A percentile compares a stretch with the other conserved stretches of the same genome.
phyloP scores from a whole-genome alignment of 2,888 invertebrate species.

The Drosophila barbarae region DNA sequence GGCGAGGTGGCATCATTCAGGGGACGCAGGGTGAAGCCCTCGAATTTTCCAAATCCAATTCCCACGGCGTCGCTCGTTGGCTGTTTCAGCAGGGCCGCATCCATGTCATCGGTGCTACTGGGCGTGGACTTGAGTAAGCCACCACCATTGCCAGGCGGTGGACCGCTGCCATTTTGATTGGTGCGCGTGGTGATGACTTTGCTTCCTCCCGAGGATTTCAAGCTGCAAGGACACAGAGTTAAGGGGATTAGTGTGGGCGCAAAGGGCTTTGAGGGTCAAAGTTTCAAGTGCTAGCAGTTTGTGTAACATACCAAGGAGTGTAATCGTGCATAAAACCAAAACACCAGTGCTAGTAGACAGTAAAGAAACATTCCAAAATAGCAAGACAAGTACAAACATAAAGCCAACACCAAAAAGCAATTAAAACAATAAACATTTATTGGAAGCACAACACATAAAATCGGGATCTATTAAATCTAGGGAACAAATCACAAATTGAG shows the following conservation, averaged over 20 bases:
- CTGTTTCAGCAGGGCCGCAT: conserved; percentile 84
- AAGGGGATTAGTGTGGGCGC: neutral
- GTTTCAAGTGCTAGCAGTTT: conserved; percentile 8
- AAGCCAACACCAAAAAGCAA: conserved; percentile 33
- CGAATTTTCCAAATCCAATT: conserved; percentile 90
- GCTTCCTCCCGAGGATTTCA: conserved; percentile 72
- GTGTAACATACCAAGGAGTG: conserved; percentile 35
- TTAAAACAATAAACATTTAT: conserved; percentile 22
- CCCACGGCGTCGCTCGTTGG: conserved; percentile 80
- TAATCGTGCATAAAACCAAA: conserved; percentile 29
- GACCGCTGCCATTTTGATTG: conserved; percentile 58
- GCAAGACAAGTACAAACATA: conserved; percentile 16
- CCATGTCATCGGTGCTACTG: conserved; percentile 85
- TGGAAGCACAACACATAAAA: conserved; percentile 1
- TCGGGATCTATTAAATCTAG: conserved; percentile 3
- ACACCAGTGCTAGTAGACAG: conserved; percentile 15
- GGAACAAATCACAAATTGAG: conserved; percentile 4
- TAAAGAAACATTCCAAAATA: conserved; percentile 12
- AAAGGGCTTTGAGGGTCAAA: too few relatives aligned
- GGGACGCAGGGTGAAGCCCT: conserved; percentile 87
- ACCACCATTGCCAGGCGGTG: conserved; percentile 58
- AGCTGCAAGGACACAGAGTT: conserved; percentile 61
- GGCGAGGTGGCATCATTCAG: conserved; percentile 75
- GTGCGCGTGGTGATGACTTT: conserved; percentile 58
- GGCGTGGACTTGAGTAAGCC: conserved; percentile 81